phyloP scores from a whole-genome alignment of 2,888 invertebrate genomes.

The Vanessa cardui region DNA sequence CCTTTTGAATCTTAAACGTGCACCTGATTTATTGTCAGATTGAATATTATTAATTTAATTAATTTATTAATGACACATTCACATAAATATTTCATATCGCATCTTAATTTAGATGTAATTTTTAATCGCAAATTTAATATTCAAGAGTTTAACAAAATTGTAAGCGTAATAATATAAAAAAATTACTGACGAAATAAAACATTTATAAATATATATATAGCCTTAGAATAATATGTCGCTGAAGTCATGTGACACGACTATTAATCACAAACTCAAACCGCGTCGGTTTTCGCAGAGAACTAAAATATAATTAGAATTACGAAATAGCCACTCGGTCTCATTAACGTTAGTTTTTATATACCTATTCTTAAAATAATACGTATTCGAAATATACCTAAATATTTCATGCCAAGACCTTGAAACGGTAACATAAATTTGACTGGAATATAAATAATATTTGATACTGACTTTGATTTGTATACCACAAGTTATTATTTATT shows the following conservation, averaged over 20 bases:
- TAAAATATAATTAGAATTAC: slow-evolving; percentile 55
- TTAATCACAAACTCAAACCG: slow-evolving; percentile 67
- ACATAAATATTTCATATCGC: too few species aligned
- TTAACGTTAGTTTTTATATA: slow-evolving; percentile 39
- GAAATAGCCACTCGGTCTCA: slow-evolving; percentile 43
- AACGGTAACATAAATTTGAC: slow-evolving; percentile 15
- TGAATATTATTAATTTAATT: too few species aligned
- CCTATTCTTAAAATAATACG: slow-evolving; percentile 35
- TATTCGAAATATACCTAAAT: slow-evolving; percentile 33
- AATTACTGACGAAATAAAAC: too few species aligned
- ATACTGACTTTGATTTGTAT: too few species aligned
- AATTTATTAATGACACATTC: too few species aligned
- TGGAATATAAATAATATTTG: slow-evolving; percentile 7
- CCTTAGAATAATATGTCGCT: slow-evolving; percentile 51
- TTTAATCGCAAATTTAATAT: too few species aligned
- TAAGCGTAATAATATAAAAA: neutral
- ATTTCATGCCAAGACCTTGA: slow-evolving; percentile 32
- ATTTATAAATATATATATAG: slow-evolving; percentile 38
- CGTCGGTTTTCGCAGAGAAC: slow-evolving; percentile 57
- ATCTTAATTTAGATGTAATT: too few species aligned
- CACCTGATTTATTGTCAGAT: too few species aligned
- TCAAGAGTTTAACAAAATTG: neutral
- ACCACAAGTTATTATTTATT: too few species aligned
- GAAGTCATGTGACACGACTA: slow-evolving; percentile 68
- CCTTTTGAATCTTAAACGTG: too few species aligned